Evolutionary conservation across 2,797 vertebrate species (phyloP), one percentile per base, ranked within the genome.

Genomic region (Clarias laeviceps): DNA sequence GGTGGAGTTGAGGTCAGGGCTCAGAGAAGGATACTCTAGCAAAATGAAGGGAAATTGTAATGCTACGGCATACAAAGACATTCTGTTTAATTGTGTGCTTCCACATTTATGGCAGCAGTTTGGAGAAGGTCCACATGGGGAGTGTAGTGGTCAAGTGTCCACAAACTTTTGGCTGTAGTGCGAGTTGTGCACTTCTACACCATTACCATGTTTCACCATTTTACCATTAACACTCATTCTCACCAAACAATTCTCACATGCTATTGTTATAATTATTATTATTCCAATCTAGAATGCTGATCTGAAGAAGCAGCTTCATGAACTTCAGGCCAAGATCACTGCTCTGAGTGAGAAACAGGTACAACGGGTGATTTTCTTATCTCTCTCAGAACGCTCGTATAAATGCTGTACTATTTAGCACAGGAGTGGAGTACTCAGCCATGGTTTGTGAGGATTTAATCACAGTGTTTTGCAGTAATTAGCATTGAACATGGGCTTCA

Each of bases 301-400:
- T 95, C 96, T 99, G 95, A 99, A 99, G 95, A 99, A 99, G 94
- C 98, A 99, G 90, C 97, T 99, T 92, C 98, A 99, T 87, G 98
- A 99, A 95, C 97, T 98, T 89, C 98, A 99, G 94, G 98, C 98
- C 88, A 99, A 99, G 96, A 99, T 99, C 94, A 99, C 98, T 88
- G 97, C 97, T 69, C 95, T 99, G 93, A 99, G 98, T 92, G 98
- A 99, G 94, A 99, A 99, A 93, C 98, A 99, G 97, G 98, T 99
- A 95, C 94, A 76, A 34, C 74, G 5, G 45, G n/a, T 9, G 11
- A 45, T 45, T 72, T 72, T 2, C 24, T 24, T 37, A 0, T 45
- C 59, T 45, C 22, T 12, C 34, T 18, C 0, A 0, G 18, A 74
- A 17, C 0, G 45, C 50, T 78, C 12, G 3, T 20, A 6, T 59